phyloP scores from a whole-genome alignment of 2,797 vertebrate genomes.

The Buphagus erythrorhynchus region DNA sequence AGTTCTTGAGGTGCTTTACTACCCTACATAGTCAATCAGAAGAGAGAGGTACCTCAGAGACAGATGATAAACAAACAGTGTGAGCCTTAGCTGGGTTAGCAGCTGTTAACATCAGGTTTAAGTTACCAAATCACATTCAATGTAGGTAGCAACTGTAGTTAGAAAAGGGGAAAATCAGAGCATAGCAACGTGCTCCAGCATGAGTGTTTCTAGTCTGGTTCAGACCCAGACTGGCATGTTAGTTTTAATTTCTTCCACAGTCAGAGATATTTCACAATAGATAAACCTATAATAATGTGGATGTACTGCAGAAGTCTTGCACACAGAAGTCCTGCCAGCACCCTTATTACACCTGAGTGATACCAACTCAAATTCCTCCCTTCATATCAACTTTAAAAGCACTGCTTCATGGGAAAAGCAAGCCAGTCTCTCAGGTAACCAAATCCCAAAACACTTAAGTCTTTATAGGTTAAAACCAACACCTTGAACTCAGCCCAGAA shows the following conservation, averaged over 20 bases:
- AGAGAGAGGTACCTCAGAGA: neutral
- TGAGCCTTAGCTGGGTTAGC: neutral
- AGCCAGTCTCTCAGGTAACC: slow-evolving; percentile 55
- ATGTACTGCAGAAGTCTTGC: neutral
- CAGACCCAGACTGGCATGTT: neutral
- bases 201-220: neutral
- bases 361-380: slow-evolving; percentile 17
- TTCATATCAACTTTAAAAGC: neutral
- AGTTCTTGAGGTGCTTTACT: neutral
- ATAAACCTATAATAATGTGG: neutral
- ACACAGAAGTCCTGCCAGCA: neutral
- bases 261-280: slow-evolving; percentile 1
- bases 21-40: fast-evolving
- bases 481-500: slow-evolving; percentile 63
- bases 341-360: neutral
- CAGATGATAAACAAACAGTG: neutral
- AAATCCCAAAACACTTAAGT: slow-evolving; percentile 56
- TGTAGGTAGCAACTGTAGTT: neutral
- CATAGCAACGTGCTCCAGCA: neutral
- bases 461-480: slow-evolving; percentile 60
- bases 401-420: neutral
- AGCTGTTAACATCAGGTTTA: slow-evolving; percentile 1
- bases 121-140: neutral
- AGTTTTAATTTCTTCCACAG: neutral
- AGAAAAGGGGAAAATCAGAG: neutral